Percentiles rank a stretch among this genome's conserved stretches.
Conservation (phyloP, 2,797 vertebrate genomes). For the Vespertilio murinus region DNA sequence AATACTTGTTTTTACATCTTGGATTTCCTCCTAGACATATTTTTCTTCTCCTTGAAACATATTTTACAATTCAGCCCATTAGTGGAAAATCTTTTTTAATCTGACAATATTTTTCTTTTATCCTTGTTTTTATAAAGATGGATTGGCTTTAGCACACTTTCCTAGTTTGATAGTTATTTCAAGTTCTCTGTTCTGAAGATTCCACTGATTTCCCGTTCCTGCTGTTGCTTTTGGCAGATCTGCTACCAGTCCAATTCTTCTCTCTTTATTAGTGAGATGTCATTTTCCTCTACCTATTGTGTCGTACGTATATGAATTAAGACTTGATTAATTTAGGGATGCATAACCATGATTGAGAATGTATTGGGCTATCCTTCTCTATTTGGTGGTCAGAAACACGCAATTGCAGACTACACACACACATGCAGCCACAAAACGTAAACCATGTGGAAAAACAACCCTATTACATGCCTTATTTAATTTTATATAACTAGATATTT, state of each 20-base stretch:
- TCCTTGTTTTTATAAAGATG: background rate
- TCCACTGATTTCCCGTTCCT: background rate
- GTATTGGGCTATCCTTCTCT: background rate
- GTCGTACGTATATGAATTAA: background rate
- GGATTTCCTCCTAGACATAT: background rate
- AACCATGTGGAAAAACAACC: background rate
- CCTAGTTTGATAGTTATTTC: background rate
- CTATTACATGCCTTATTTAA: slow-evolving; percentile 65
- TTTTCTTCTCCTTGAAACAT: background rate
- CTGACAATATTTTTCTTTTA: background rate
- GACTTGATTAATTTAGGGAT: background rate
- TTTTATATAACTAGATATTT: slow-evolving; percentile 60
- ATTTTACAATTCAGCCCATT: slow-evolving; percentile 2
- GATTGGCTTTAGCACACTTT: background rate
- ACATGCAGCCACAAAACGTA: background rate
- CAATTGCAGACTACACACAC: background rate
- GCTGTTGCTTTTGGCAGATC: background rate
- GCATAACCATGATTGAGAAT: background rate
- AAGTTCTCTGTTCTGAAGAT: background rate
- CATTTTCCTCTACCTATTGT: background rate
- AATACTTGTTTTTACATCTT: slow-evolving; percentile 12
- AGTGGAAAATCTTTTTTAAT: background rate
- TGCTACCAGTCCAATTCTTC: background rate
- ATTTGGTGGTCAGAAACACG: background rate
- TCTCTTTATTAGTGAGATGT: background rate